A percentile compares a stretch with the other conserved stretches of the same genome.
phyloP scores from a whole-genome alignment of 2,797 vertebrate species.

The Sciaenops ocellatus region DNA sequence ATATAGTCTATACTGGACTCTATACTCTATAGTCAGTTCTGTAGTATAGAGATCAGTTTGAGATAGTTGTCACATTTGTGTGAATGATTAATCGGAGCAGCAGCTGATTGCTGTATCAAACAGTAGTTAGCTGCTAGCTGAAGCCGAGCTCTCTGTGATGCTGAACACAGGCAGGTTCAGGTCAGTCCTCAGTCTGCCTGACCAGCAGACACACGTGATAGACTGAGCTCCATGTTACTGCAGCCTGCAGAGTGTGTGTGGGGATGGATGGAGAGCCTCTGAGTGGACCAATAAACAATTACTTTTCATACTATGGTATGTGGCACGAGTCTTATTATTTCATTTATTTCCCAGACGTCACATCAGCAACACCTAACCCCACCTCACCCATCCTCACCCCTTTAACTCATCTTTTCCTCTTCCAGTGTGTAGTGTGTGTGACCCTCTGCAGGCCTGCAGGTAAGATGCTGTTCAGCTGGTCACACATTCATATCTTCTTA shows the following conservation, averaged over 20 bases:
- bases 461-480: slow-evolving; percentile 20
- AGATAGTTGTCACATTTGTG: too few species aligned
- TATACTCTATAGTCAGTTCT: too few species aligned
- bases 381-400: neutral
- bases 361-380: slow-evolving; percentile 10
- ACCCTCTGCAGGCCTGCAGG: slow-evolving; percentile 31
- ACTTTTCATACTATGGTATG: neutral
- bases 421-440: neutral
- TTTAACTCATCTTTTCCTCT: slow-evolving; percentile 10
- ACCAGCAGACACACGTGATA: neutral
- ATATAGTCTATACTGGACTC: too few species aligned
- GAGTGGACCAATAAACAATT: neutral
- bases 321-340: neutral
- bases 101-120: too few species aligned
- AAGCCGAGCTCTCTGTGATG: too few species aligned
- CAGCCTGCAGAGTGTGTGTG: neutral
- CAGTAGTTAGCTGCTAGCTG: too few species aligned
- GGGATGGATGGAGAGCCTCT: neutral
- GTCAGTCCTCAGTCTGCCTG: neutral
- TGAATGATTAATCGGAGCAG: too few species aligned
- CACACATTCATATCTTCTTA: neutral
- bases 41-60: too few species aligned
- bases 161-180: neutral
- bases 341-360: neutral
- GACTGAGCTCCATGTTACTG: neutral